phyloP scores from a whole-genome alignment of 2,888 invertebrate species.

The Athripsodes cinereus region DNA sequence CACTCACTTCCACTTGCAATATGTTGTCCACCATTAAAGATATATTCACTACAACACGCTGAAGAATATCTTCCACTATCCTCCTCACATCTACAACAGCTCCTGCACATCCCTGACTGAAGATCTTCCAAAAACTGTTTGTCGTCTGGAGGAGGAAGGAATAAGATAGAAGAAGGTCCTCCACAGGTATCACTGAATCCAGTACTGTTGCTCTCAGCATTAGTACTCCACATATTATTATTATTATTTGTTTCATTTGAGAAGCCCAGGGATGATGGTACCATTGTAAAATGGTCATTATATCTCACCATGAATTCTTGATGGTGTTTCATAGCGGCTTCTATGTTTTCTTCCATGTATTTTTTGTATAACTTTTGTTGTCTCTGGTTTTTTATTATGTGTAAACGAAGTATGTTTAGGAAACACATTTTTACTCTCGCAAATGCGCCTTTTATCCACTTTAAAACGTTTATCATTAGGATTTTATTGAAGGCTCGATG shows the following conservation, averaged over 20 bases:
- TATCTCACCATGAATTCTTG: constrained; percentile 37
- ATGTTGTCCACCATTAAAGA: constrained; percentile 49
- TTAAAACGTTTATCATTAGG: no score
- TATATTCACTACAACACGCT: constrained; percentile 49
- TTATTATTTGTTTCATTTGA: constrained; percentile 16
- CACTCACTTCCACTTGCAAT: constrained; percentile 37
- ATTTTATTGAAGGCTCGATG: no score
- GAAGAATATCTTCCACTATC: constrained; percentile 47
- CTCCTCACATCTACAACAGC: constrained; percentile 33
- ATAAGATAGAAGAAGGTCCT: constrained; percentile 40
- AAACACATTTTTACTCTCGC: constrained; percentile 44
- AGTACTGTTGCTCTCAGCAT: constrained; percentile 30
- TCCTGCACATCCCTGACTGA: constrained; percentile 31
- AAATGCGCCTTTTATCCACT: constrained; percentile 5
- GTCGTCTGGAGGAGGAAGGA: constrained; percentile 38
- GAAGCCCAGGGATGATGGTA: constrained; percentile 16
- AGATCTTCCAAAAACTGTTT: constrained; percentile 39
- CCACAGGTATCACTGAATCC: constrained; percentile 34
- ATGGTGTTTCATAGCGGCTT: constrained; percentile 44
- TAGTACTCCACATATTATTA: constrained; percentile 20
- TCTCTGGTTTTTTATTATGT: constrained; percentile 48
- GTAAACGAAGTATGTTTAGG: constrained; percentile 50
- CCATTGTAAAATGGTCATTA: constrained; percentile 34
- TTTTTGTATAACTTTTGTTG: constrained; percentile 49
- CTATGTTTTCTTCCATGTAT: constrained; percentile 46